Evolutionary conservation across 2,113 vertebrate genomes (phyloP).

Genomic region (Platysteira castanea): DNA sequence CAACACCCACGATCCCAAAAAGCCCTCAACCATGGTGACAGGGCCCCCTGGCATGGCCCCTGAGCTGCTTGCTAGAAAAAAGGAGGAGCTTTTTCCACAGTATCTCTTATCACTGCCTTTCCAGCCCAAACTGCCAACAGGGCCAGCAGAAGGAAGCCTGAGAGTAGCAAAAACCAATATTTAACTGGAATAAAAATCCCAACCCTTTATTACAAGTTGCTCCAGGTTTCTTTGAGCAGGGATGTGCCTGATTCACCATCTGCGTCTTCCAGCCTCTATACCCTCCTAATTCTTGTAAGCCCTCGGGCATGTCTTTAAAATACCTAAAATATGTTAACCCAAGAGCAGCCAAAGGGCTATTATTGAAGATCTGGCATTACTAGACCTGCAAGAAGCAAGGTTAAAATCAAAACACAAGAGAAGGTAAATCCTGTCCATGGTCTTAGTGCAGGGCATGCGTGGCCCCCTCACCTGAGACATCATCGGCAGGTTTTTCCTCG

Average conservation of each 20-base stretch:
- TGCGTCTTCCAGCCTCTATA: neutral
- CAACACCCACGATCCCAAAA: neutral
- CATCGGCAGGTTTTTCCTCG: constrained; percentile 84
- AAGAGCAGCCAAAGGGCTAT: neutral
- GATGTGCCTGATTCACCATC: neutral
- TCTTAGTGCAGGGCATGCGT: neutral
- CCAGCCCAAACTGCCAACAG: neutral
- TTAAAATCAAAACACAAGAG: neutral
- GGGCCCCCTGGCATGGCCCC: neutral
- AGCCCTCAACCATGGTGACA: neutral
- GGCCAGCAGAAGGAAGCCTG: neutral
- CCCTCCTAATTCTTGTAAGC: neutral
- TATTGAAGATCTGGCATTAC: neutral
- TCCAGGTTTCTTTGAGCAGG: neutral
- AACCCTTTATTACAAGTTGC: neutral
- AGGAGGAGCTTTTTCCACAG: neutral
- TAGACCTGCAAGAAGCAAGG: neutral
- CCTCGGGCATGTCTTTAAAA: neutral
- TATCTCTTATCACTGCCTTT: neutral
- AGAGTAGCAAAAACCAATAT: neutral
- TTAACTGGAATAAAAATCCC: neutral
- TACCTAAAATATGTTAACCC: neutral
- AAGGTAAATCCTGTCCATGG: neutral
- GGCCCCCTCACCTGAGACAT: constrained; percentile 82
- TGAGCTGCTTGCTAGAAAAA: neutral